Conservation (phyloP, 2,888 invertebrate species). For the Amphiduros pacificus region DNA sequence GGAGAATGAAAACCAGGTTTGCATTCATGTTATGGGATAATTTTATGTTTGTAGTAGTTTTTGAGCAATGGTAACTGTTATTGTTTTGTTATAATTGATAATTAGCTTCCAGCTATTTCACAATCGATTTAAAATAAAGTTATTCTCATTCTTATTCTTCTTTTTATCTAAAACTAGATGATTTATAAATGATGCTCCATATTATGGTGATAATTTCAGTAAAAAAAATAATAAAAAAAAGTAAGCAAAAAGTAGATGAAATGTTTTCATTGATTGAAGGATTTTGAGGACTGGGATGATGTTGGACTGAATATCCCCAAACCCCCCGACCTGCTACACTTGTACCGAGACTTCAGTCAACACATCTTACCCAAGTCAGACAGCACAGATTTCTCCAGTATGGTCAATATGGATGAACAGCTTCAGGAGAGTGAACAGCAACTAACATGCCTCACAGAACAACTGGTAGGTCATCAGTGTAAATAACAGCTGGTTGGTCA, state of each 20-base stretch:
- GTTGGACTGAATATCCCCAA: conserved; percentile 84
- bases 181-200: too few relatives aligned
- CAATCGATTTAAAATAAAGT: too few relatives aligned
- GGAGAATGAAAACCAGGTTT: conserved; percentile 84
- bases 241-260: too few relatives aligned
- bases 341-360: conserved; percentile 58
- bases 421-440: conserved; percentile 32
- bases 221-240: too few relatives aligned
- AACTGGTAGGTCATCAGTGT: conserved; percentile 39
- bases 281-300: conserved; percentile 91
- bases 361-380: conserved; percentile 42
- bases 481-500: too few relatives aligned
- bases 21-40: neutral
- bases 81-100: too few relatives aligned
- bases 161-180: too few relatives aligned
- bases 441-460: conserved; percentile 31
- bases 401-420: conserved; percentile 38
- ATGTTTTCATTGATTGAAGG: conserved; percentile 66
- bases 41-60: neutral
- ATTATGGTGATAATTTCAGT: too few relatives aligned
- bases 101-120: too few relatives aligned
- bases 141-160: too few relatives aligned
- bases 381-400: conserved; percentile 35
- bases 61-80: too few relatives aligned
- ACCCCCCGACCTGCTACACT: conserved; percentile 71